Percentiles rank a stretch among this genome's conserved stretches.
Evolutionary conservation across 1,140 invertebrate genomes (phyloP).

Genomic region (Goniozus legneri): DNA sequence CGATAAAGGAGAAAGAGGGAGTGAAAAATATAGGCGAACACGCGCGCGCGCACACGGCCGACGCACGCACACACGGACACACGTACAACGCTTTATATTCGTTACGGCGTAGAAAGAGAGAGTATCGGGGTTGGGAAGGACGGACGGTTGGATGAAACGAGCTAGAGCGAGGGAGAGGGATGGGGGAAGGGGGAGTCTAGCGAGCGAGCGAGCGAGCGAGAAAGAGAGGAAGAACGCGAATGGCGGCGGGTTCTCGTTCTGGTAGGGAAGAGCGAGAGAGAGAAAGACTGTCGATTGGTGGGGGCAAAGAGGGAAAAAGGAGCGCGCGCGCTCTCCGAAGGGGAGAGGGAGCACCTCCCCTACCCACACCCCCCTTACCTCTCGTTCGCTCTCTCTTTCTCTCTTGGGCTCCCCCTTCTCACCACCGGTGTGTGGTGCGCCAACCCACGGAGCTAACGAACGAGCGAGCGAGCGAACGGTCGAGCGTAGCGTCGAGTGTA

Average conservation of each 20-base stretch:
- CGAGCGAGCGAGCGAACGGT: too few relatives aligned
- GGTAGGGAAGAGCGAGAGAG: too few relatives aligned
- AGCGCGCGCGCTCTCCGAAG: too few relatives aligned
- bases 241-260: too few relatives aligned
- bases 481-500: slow-evolving; percentile 52
- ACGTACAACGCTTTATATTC: too few relatives aligned
- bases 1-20: slow-evolving; percentile 6
- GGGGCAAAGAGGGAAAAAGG: slow-evolving; percentile 36
- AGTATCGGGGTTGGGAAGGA: slow-evolving; percentile 4
- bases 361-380: too few relatives aligned
- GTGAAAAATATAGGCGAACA: slow-evolving; percentile 12
- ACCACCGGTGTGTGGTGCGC: slow-evolving; percentile 15
- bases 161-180: slow-evolving; percentile 7
- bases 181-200: slow-evolving; percentile 4
- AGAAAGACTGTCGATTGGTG: too few relatives aligned
- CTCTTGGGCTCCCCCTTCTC: slow-evolving; percentile 15
- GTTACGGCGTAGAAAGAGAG: slow-evolving; percentile 16
- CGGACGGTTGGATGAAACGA: not conserved
- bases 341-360: slow-evolving; percentile 26
- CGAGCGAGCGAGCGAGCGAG: slow-evolving; percentile 9
- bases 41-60: too few relatives aligned
- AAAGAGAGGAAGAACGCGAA: slow-evolving; percentile 17
- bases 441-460: slow-evolving; percentile 48
- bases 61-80: too few relatives aligned
- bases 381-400: slow-evolving; percentile 20